Conservation (phyloP, 2,888 invertebrate genomes). For the Cactoblastis cactorum region DNA sequence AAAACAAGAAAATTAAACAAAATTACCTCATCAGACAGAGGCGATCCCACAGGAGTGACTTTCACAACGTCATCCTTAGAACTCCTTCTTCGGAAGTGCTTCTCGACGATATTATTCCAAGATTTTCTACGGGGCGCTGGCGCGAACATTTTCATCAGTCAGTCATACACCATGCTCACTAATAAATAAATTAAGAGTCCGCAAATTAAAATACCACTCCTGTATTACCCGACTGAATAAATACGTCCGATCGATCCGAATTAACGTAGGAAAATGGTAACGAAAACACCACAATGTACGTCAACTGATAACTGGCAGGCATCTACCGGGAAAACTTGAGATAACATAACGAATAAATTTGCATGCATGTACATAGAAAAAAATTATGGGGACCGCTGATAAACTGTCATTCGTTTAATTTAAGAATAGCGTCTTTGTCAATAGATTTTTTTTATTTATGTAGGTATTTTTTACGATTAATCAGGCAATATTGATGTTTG, state of each 20-base stretch:
- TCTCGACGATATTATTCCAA: slow-evolving; percentile 46
- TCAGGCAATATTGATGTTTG: no score
- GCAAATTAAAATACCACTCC: slow-evolving; percentile 21
- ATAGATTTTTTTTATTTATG: no score
- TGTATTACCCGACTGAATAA: slow-evolving; percentile 15
- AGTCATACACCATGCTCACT: not conserved
- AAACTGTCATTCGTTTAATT: not conserved
- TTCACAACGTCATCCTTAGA: slow-evolving; percentile 24
- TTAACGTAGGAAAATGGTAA: slow-evolving; percentile 66
- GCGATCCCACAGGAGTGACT: slow-evolving; percentile 21
- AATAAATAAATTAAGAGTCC: slow-evolving; percentile 21
- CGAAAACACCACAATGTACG: slow-evolving; percentile 44
- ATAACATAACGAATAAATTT: slow-evolving; percentile 41
- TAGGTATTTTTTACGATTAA: no score
- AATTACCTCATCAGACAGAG: slow-evolving; percentile 41
- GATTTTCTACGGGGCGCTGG: slow-evolving; percentile 45
- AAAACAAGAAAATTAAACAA: slow-evolving; percentile 13
- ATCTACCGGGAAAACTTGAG: slow-evolving; percentile 61
- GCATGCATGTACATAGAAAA: slow-evolving; percentile 1
- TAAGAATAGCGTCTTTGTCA: not conserved
- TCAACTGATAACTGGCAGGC: slow-evolving; percentile 48
- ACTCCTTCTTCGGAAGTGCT: slow-evolving; percentile 41
- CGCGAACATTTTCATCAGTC: slow-evolving; percentile 28
- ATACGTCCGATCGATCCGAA: slow-evolving; percentile 58
- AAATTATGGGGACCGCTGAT: not conserved